A percentile compares a stretch with the other conserved stretches of the same genome.
Evolutionary conservation across 2,113 vertebrate genomes (phyloP).

Genomic region (Pangasianodon hypophthalmus): DNA sequence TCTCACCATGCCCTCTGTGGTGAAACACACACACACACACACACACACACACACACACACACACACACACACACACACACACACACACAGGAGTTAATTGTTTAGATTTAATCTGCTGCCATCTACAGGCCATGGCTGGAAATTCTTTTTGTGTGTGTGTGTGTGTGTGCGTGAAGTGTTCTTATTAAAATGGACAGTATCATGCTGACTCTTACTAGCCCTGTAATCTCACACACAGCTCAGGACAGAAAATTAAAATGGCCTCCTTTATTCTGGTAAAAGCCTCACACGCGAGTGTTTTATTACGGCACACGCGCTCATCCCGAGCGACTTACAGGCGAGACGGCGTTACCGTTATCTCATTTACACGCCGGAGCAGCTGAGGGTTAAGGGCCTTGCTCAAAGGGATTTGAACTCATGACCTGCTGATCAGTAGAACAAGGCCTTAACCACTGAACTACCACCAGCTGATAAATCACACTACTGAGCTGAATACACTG

Average conservation of each 20-base stretch:
- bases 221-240: no score
- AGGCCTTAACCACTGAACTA: no score
- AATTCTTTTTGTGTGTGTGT: neutral
- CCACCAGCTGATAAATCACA: no score
- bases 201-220: no score
- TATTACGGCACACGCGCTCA: neutral
- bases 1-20: neutral
- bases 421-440: neutral
- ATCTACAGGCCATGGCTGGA: conserved; percentile 55
- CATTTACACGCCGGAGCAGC: neutral
- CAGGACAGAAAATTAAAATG: neutral
- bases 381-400: neutral
- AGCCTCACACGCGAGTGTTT: neutral
- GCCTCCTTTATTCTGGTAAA: neutral
- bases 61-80: neutral
- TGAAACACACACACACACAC: neutral
- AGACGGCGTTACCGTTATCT: neutral
- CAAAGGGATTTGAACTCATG: no score
- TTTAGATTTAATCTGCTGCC: conserved; percentile 58
- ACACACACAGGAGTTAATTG: neutral
- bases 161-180: neutral
- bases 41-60: neutral
- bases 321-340: neutral
- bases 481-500: no score
- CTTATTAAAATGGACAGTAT: no score